Percentiles rank a stretch among this genome's conserved stretches.
Conservation (phyloP, 2,113 vertebrate species). For the Pygoscelis antarcticus region DNA sequence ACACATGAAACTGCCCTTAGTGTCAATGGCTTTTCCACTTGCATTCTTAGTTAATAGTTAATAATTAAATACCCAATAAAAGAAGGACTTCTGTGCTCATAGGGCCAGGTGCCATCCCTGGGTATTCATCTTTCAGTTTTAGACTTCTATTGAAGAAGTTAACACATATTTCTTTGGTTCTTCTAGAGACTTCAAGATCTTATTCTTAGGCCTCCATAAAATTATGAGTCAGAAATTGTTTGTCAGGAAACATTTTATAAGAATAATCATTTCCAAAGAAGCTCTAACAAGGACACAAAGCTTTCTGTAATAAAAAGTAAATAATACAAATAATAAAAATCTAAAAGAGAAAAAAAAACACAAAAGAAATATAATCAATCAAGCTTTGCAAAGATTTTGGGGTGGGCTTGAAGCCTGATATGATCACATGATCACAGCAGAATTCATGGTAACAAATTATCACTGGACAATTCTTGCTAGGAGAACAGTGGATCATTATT, state of each 20-base stretch:
- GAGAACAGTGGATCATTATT: neutral
- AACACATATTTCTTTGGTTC: neutral
- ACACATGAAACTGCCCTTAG: neutral
- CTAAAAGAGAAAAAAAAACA: neutral
- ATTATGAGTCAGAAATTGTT: neutral
- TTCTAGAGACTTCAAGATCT: neutral
- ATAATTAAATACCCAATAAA: neutral
- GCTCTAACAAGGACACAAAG: neutral
- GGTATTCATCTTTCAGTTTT: neutral
- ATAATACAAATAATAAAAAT: neutral
- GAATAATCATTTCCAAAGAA: neutral
- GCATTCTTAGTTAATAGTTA: neutral
- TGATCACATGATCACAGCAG: neutral
- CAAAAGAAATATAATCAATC: neutral
- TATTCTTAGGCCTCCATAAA: neutral
- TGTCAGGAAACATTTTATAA: neutral
- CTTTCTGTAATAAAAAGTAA: neutral
- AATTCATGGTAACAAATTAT: neutral
- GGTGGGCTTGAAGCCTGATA: neutral
- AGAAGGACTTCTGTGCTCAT: neutral
- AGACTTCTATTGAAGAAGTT: neutral
- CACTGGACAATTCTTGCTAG: neutral
- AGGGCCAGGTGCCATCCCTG: neutral
- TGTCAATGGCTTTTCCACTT: neutral
- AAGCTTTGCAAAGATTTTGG: neutral